phyloP scores from a whole-genome alignment of 2,113 vertebrate genomes.

The Pipra filicauda region DNA sequence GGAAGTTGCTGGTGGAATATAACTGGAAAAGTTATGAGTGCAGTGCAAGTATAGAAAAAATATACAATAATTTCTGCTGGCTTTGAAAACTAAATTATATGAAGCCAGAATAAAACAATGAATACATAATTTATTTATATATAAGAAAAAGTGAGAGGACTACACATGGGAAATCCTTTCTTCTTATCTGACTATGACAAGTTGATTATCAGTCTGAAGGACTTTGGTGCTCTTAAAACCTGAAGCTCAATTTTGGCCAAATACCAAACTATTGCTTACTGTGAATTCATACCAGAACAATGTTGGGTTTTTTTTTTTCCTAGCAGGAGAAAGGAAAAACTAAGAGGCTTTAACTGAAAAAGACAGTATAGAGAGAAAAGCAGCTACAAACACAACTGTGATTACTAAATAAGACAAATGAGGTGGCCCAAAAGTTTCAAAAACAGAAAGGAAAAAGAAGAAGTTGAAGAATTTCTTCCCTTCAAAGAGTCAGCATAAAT shows the following conservation, averaged over 20 bases:
- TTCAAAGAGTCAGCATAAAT: not conserved
- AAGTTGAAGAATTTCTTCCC: not conserved
- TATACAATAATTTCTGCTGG: not conserved
- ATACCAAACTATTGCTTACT: not conserved
- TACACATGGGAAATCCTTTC: not conserved
- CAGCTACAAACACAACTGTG: not conserved
- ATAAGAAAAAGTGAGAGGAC: not conserved
- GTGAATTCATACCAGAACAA: not conserved
- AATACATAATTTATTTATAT: not conserved
- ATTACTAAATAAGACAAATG: not conserved
- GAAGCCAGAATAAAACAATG: not conserved
- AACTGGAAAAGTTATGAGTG: not conserved
- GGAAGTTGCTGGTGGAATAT: not conserved
- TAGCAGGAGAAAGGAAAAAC: not conserved
- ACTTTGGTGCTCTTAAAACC: not conserved
- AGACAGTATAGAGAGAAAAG: not conserved
- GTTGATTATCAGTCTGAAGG: not conserved
- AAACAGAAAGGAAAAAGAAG: not conserved
- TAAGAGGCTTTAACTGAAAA: not conserved
- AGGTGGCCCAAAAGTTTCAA: not conserved
- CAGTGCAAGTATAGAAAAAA: not conserved
- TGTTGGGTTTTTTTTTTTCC: not conserved
- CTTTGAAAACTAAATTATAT: constrained; percentile 4
- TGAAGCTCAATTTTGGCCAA: not conserved
- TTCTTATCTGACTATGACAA: not conserved